A percentile compares a stretch with the other conserved stretches of the same genome.
Conservation (phyloP, 1,140 invertebrate genomes). For the Trachelipus rathkii region DNA sequence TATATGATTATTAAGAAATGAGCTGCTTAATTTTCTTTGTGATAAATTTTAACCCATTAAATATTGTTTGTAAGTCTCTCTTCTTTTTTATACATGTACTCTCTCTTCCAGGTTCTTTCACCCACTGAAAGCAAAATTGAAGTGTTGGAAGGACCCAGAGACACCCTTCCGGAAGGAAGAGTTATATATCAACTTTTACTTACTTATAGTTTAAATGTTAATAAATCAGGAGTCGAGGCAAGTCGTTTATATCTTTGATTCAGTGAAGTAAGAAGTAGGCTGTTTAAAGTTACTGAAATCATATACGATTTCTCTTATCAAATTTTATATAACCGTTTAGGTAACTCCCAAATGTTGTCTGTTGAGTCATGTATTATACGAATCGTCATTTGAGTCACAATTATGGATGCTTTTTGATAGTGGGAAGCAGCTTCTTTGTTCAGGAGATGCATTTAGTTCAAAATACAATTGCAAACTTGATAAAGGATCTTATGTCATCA, state of each 20-base stretch:
- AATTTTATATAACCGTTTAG: constrained; percentile 22
- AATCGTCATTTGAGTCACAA: constrained; percentile 90
- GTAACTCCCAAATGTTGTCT: constrained; percentile 50
- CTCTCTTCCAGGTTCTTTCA: constrained; percentile 26
- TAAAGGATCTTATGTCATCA: constrained; percentile 89
- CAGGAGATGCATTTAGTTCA: constrained; percentile 82
- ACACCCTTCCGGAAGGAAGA: constrained; percentile 75
- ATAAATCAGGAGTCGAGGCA: constrained; percentile 67
- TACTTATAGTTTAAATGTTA: constrained; percentile 77
- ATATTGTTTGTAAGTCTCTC: no score
- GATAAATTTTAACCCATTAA: no score
- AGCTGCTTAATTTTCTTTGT: no score
- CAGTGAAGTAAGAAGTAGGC: not conserved
- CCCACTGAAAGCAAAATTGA: constrained; percentile 38
- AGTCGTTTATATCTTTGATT: not conserved
- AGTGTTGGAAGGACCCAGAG: constrained; percentile 62
- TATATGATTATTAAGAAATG: no score
- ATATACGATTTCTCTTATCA: constrained; percentile 58
- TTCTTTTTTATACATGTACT: not conserved
- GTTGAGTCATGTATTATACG: constrained; percentile 83
- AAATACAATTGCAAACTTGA: constrained; percentile 80
- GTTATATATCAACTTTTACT: constrained; percentile 86
- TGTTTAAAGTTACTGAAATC: constrained; percentile 52
- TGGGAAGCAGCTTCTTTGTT: constrained; percentile 80
- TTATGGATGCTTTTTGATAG: constrained; percentile 92